These are phyloP conservation scores for Drosophila villosipedis DNA, from an alignment of 2,888 invertebrate species.

Conservation along the genomic window DNA sequence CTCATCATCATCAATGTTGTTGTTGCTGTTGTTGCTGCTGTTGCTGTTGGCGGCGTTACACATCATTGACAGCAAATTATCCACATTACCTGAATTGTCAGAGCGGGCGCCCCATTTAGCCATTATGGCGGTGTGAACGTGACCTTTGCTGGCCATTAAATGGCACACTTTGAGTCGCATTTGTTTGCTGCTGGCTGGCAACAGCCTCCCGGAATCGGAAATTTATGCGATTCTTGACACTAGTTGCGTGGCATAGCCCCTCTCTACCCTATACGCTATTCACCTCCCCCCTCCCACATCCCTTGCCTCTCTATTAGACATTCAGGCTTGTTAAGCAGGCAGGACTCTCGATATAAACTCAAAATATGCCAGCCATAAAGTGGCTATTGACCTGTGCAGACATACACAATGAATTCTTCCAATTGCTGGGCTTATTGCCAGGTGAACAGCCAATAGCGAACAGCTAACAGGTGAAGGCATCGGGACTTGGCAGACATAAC, in stretches of 20 bases:
- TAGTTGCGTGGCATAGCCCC: constrained; percentile 61
- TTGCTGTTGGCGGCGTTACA: constrained; percentile 74
- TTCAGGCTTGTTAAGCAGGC: constrained; percentile 27
- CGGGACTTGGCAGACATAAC: neutral
- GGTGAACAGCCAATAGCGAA: neutral
- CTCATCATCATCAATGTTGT: constrained; percentile 21
- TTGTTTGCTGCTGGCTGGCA: constrained; percentile 51
- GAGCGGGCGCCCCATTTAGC: constrained; percentile 73
- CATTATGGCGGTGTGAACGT: constrained; percentile 80
- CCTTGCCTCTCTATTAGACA: neutral
- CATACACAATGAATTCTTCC: constrained; percentile 12
- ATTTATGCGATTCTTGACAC: constrained; percentile 84
- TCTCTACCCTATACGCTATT: neutral
- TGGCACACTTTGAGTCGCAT: constrained; percentile 79
- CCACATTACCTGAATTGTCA: constrained; percentile 85
- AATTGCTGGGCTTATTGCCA: constrained; percentile 17
- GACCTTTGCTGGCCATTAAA: constrained; percentile 84
- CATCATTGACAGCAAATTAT: constrained; percentile 85
- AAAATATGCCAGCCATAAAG: constrained; percentile 26
- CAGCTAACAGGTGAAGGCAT: constrained; percentile 29
- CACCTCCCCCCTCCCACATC: neutral
- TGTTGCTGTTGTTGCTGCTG: constrained; percentile 16
- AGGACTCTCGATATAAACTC: constrained; percentile 25
- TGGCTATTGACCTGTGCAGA: constrained; percentile 39
- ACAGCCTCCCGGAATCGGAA: constrained; percentile 63